Evolutionary conservation across 2,113 vertebrate species (phyloP).

Genomic region (Amblyopsis rosae): DNA sequence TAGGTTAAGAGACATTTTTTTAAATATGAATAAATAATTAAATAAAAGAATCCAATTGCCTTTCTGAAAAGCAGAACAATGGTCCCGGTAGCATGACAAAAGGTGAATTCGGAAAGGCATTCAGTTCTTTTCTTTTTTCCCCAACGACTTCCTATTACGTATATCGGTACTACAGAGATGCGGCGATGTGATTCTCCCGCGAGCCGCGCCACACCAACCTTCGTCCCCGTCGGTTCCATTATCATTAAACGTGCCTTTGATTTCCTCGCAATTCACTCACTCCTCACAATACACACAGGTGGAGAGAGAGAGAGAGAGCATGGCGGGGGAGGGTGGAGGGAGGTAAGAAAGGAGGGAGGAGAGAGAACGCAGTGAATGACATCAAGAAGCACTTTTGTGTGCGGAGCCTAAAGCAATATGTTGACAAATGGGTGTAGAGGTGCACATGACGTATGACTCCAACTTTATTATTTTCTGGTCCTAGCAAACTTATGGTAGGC

Average conservation of each 20-base stretch:
- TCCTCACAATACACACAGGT: constrained; percentile 34
- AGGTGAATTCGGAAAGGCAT: constrained; percentile 64
- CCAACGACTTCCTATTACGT: constrained; percentile 71
- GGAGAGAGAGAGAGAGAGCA: constrained; percentile 4
- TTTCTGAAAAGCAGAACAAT: constrained; percentile 69
- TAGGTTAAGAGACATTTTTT: no score
- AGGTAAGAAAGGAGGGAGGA: constrained; percentile 21
- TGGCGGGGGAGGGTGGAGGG: not conserved
- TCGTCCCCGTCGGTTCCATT: constrained; percentile 61
- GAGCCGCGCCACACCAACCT: constrained; percentile 56
- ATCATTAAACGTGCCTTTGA: constrained; percentile 75
- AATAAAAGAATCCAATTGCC: constrained; percentile 68
- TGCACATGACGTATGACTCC: no score
- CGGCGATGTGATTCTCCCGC: constrained; percentile 65
- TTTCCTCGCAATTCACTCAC: constrained; percentile 63
- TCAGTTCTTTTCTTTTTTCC: constrained; percentile 45
- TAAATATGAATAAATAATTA: not conserved
- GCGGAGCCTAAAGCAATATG: constrained; percentile 59
- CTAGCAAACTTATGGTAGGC: no score
- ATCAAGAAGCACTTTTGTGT: constrained; percentile 69
- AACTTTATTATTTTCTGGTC: no score
- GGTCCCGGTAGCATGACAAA: constrained; percentile 65
- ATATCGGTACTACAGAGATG: constrained; percentile 72
- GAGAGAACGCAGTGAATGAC: constrained; percentile 62
- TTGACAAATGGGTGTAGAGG: constrained; percentile 8